These are phyloP conservation scores for Dolichoris vasculosae DNA, from an alignment of 1,140 invertebrate genomes.

Conservation along the genomic window DNA sequence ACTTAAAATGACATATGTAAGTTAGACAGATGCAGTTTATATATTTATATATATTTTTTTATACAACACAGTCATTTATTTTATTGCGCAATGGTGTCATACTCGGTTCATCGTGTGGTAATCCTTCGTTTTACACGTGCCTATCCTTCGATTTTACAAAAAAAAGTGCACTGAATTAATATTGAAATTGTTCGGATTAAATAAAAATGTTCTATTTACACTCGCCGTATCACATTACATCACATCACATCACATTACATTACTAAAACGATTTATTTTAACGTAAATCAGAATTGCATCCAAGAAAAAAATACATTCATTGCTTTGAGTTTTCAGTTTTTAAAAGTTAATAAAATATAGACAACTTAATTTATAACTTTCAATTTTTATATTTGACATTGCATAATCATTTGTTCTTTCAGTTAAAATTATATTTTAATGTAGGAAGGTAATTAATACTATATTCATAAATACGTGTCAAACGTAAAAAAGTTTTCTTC, in stretches of 20 bases:
- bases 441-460: background rate
- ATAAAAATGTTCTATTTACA: no score
- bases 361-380: no score
- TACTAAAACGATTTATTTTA: no score
- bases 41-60: no score
- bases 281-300: no score
- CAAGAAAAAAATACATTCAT: no score
- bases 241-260: no score
- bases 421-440: background rate
- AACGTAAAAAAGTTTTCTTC: background rate
- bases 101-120: constrained; percentile 26
- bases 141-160: background rate
- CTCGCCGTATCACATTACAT: no score
- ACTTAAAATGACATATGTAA: no score
- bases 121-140: background rate
- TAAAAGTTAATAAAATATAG: background rate
- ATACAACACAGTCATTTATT: no score
- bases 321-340: no score
- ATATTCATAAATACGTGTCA: background rate
- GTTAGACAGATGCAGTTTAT: no score
- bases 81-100: background rate
- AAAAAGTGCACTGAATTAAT: background rate
- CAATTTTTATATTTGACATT: background rate
- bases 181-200: background rate
- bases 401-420: background rate